A percentile compares a stretch with the other conserved stretches of the same genome.
Conservation (phyloP, 2,888 invertebrate species). For the Stegana nigrithorax region DNA sequence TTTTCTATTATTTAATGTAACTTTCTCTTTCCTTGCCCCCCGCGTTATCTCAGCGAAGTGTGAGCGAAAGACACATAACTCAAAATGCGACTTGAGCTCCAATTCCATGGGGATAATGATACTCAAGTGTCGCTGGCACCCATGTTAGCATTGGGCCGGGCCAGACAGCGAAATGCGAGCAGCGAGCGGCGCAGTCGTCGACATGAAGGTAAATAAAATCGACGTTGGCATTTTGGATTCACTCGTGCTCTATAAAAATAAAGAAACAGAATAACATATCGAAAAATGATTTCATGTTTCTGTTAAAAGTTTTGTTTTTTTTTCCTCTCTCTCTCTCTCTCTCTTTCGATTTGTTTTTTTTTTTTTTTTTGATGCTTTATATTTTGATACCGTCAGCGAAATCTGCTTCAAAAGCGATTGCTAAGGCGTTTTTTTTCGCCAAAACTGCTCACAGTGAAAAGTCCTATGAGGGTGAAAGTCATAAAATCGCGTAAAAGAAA, state of each 20-base stretch:
- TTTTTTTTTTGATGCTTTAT: background rate
- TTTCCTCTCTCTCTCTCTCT: background rate
- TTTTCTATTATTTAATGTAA: background rate
- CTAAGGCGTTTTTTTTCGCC: conserved; percentile 3
- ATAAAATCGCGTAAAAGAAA: conserved; percentile 46
- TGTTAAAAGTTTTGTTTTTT: background rate
- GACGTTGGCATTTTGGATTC: conserved; percentile 26
- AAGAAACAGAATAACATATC: conserved; percentile 49
- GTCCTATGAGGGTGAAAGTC: conserved; percentile 42
- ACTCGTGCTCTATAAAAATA: conserved; percentile 14
- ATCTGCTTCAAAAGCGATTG: conserved; percentile 49
- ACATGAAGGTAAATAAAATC: conserved; percentile 43
- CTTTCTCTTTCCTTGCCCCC: background rate
- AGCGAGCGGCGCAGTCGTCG: background rate
- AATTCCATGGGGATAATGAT: conserved; percentile 58
- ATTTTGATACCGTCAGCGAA: conserved; percentile 49
- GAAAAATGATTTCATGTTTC: conserved; percentile 53
- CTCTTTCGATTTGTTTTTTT: background rate
- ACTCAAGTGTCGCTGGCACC: conserved; percentile 48
- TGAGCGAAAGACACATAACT: conserved; percentile 50
- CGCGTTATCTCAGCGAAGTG: too few species aligned
- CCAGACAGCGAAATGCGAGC: background rate
- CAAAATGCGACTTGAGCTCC: conserved; percentile 52
- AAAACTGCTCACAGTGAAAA: too few species aligned
- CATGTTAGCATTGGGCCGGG: background rate